Evolutionary conservation across 2,113 vertebrate genomes (phyloP).

Genomic region (Oxyruncus cristatus): DNA sequence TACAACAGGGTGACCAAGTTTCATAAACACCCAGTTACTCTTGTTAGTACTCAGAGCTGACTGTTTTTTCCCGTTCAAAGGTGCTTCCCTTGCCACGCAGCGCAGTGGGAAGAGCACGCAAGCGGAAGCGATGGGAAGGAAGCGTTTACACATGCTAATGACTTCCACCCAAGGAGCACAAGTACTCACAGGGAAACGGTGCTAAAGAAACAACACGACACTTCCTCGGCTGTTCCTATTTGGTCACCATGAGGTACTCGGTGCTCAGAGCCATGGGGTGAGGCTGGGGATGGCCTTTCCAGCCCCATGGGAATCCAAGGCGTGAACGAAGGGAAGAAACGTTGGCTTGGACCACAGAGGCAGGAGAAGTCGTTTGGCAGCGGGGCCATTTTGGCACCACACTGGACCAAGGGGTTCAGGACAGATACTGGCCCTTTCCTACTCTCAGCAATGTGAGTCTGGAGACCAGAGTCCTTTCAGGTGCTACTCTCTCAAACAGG

Average conservation of each 20-base stretch:
- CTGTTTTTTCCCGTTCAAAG: slow-evolving; percentile 52
- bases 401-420: background rate
- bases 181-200: background rate
- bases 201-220: background rate
- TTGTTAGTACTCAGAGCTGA: background rate
- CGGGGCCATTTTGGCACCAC: rapidly evolving
- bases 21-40: background rate
- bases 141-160: slow-evolving; percentile 53
- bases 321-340: rapidly evolving
- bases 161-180: slow-evolving; percentile 43
- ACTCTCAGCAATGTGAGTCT: rapidly evolving
- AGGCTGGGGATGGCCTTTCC: background rate
- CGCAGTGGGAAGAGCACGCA: slow-evolving; percentile 48
- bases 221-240: background rate
- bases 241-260: background rate
- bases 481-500: background rate
- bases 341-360: background rate
- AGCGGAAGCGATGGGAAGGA: slow-evolving; percentile 30
- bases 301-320: background rate
- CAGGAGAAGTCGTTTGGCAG: background rate
- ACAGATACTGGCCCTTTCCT: background rate
- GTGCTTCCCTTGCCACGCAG: slow-evolving; percentile 56
- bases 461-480: background rate
- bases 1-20: background rate
- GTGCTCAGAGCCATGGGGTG: background rate